A percentile compares a stretch with the other conserved stretches of the same genome.
Conservation (phyloP, 2,797 vertebrate genomes). For the Xenentodon cancila region DNA sequence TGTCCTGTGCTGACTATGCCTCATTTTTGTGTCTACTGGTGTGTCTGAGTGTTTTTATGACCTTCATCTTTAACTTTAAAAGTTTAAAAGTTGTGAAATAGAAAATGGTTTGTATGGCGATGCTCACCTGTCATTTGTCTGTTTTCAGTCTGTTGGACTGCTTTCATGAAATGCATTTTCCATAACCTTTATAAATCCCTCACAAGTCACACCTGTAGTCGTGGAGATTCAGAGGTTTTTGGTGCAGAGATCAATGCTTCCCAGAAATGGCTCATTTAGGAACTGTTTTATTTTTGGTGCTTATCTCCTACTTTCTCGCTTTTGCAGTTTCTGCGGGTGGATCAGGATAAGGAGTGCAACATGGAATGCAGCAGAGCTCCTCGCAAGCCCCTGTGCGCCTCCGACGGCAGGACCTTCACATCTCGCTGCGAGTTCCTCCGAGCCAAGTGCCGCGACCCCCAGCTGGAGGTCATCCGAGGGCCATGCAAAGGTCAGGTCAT, state of each 20-base stretch:
- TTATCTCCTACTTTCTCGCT: slow-evolving; percentile 40
- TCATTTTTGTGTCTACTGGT: not conserved
- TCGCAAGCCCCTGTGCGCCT: slow-evolving; percentile 93
- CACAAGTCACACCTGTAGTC: slow-evolving; percentile 34
- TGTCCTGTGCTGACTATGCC: slow-evolving; percentile 27
- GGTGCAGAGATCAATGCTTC: slow-evolving; percentile 16
- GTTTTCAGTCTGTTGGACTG: not conserved
- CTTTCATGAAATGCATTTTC: slow-evolving; percentile 11
- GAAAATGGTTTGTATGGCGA: slow-evolving; percentile 1
- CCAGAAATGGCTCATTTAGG: slow-evolving; percentile 32
- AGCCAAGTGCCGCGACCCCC: slow-evolving; percentile 96
- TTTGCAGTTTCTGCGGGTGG: slow-evolving; percentile 92
- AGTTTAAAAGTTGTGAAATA: not conserved
- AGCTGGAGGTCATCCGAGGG: slow-evolving; percentile 92
- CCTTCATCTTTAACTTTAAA: not conserved
- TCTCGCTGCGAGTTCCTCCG: slow-evolving; percentile 95
- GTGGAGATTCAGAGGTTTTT: slow-evolving; percentile 23
- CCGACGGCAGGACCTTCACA: slow-evolving; percentile 94
- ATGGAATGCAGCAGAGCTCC: slow-evolving; percentile 87
- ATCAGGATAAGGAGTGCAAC: slow-evolving; percentile 96
- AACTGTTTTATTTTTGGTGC: slow-evolving; percentile 37
- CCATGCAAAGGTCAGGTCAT: slow-evolving; percentile 94
- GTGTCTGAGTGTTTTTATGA: slow-evolving; percentile 17
- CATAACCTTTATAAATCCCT: slow-evolving; percentile 22
- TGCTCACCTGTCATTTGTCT: slow-evolving; percentile 1